Evolutionary conservation across 1,140 invertebrate species (phyloP).

Genomic region (Aphis craccivora): DNA sequence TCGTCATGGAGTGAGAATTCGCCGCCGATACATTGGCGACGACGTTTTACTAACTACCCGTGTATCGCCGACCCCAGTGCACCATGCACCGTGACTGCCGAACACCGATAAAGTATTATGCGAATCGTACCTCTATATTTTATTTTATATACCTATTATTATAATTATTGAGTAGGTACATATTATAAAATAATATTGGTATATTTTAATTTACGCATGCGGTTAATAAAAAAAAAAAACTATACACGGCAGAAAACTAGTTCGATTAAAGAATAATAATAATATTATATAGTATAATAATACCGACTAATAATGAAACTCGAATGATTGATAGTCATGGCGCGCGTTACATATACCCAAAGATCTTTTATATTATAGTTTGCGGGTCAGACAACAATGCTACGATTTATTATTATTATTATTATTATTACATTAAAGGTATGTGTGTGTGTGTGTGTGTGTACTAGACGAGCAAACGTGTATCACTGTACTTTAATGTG

Average conservation of each 20-base stretch:
- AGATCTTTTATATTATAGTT: not conserved
- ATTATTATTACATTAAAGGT: not conserved
- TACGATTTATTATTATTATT: conserved; percentile 10
- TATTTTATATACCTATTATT: no score
- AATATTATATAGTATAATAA: not conserved
- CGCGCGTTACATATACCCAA: not conserved
- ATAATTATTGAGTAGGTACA: no score
- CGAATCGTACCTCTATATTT: no score
- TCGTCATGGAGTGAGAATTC: not conserved
- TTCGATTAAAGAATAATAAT: not conserved
- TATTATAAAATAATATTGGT: no score
- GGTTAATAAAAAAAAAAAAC: not conserved
- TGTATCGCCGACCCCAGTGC: not conserved
- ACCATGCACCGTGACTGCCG: no score
- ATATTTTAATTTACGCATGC: no score
- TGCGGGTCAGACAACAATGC: not conserved
- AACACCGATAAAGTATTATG: no score
- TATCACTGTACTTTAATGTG: no score
- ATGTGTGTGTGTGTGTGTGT: not conserved
- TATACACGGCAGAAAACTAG: not conserved
- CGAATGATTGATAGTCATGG: conserved; percentile 8
- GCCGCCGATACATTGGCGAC: not conserved
- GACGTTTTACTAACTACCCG: not conserved
- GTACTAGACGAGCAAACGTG: not conserved
- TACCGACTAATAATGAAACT: not conserved